Percentiles rank a stretch among this genome's conserved stretches.
Evolutionary conservation across 2,888 invertebrate genomes (phyloP).

Genomic region (Leucoptera coffeella): DNA sequence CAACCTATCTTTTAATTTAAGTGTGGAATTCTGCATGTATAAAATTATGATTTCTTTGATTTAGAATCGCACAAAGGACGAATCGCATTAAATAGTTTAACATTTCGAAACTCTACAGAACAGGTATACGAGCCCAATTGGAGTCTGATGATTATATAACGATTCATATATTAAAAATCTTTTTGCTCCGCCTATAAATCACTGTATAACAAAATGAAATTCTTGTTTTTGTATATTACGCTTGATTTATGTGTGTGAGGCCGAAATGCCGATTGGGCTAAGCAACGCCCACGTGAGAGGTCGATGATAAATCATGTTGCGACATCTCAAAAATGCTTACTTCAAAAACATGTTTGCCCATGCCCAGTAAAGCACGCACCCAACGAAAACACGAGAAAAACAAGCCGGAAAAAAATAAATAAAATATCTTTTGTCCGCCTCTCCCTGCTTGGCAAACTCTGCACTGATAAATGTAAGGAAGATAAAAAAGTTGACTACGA

Average conservation of each 20-base stretch:
- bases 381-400: constrained; percentile 47
- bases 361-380: constrained; percentile 42
- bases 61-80: no score
- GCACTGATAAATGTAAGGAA: constrained; percentile 50
- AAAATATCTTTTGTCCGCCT: constrained; percentile 52
- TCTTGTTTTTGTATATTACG: constrained; percentile 11
- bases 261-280: constrained; percentile 47
- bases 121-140: no score
- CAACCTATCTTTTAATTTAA: no score
- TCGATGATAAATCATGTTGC: constrained; percentile 42
- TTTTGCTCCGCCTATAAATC: constrained; percentile 1
- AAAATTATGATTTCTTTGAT: no score
- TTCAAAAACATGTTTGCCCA: constrained; percentile 45
- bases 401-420: constrained; percentile 42
- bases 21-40: no score
- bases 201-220: constrained; percentile 1
- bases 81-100: no score
- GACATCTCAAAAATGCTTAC: constrained; percentile 53
- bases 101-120: no score
- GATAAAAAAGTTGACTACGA: no score
- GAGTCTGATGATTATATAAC: no score
- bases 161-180: constrained; percentile 1
- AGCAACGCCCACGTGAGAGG: constrained; percentile 44
- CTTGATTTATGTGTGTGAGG: constrained; percentile 28
- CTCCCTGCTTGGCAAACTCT: constrained; percentile 49